Evolutionary conservation across 2,113 vertebrate genomes (phyloP), one percentile per base, ranked within the genome.

Genomic region (Lampris megalopsis): DNA sequence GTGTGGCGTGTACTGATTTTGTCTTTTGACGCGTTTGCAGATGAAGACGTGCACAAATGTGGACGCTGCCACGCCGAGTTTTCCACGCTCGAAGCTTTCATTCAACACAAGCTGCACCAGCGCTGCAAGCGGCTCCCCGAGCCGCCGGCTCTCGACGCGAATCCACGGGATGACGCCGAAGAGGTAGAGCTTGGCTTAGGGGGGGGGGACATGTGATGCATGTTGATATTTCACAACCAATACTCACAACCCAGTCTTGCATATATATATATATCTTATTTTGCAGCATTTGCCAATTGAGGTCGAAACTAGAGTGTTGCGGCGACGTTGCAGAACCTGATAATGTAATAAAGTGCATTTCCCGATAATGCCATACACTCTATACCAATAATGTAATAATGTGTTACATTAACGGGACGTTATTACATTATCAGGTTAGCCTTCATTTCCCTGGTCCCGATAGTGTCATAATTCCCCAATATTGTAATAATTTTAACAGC

Each of bases 31-130:
- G 43, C 82, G 43, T 1, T 75, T 48, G 8, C 93, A 93, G 97
- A 97, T 83, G 96, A 97, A 11, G 97, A 99, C 1, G 93, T 99
- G 81, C 97, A 99, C 62, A 95, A 92, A 77, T 99, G 98, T 0
- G 98, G 98, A 4, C 96, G 98, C 63, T 99, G 98, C 92, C 96
- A 96, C 79, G 52, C 91, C 0, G 98, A 99, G 92, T 99, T 99
- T 87, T 96, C 94, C 9, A 92, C 95, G n/a, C 77, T 99, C 94
- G 95, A 99, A 70, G 94, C 95, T 56, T 99, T 99, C 13, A 97
- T 99, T 57, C 97, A 99, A 49, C 98, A 99, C 92, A 98, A 99
- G 69, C 75, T 98, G 11, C 97, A 96, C 6, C 96, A 97, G 53
- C 81, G 62, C 81, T 99, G 98, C 85, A 96, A 92, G 81, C 95